Conservation (phyloP, 1,140 invertebrate genomes). For the Ostrea denselamellosa region DNA sequence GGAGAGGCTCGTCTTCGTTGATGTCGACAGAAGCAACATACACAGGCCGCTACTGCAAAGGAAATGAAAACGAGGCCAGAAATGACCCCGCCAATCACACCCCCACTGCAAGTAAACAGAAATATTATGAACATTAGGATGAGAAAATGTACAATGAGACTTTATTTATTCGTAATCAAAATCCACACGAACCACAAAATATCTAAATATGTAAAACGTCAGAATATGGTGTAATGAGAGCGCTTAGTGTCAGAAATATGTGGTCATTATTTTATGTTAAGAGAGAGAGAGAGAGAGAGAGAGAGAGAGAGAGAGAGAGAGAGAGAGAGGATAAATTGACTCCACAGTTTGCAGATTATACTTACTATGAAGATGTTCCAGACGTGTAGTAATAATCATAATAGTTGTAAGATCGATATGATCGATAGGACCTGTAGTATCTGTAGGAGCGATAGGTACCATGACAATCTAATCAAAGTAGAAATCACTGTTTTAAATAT, state of each 20-base stretch:
- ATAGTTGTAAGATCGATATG: neutral
- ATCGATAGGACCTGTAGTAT: neutral
- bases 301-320: too few species aligned
- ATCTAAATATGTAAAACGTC: neutral
- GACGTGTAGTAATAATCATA: neutral
- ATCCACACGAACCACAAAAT: neutral
- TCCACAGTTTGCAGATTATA: neutral
- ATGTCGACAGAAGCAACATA: neutral
- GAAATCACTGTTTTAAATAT: neutral
- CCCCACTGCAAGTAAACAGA: neutral
- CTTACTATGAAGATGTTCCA: slow-evolving; percentile 1
- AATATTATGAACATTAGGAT: neutral
- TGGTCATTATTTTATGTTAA: neutral
- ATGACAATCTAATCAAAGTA: neutral
- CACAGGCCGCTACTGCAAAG: neutral
- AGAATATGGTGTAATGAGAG: neutral
- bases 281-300: too few species aligned
- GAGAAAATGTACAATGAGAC: too few species aligned
- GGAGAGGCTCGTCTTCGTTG: neutral
- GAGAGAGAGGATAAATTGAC: too few species aligned
- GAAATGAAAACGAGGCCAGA: neutral
- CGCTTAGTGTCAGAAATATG: neutral
- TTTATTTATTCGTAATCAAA: neutral
- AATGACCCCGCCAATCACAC: neutral
- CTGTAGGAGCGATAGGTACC: neutral